phyloP scores from a whole-genome alignment of 2,797 vertebrate genomes.

The Adrianichthys oophorus region DNA sequence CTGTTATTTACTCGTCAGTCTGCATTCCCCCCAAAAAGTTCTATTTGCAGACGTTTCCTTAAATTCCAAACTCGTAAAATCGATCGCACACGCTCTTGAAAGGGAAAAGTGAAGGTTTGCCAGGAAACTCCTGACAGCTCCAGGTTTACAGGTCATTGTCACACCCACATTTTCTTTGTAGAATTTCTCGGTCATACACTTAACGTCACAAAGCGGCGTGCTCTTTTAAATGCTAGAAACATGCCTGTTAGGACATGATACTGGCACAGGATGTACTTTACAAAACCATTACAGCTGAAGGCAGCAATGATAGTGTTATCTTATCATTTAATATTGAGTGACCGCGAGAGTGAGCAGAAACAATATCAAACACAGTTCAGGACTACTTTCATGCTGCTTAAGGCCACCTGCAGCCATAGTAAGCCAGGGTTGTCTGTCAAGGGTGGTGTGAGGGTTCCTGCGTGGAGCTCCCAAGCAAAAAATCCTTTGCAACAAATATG shows the following conservation, averaged over 20 bases:
- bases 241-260: constrained; percentile 46
- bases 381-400: constrained; percentile 26
- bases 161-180: constrained; percentile 27
- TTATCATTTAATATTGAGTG: background rate
- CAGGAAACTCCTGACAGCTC: constrained; percentile 35
- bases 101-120: background rate
- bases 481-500: constrained; percentile 4
- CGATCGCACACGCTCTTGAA: constrained; percentile 5
- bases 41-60: constrained; percentile 3
- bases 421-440: constrained; percentile 15
- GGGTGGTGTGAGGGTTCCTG: constrained; percentile 18
- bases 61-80: constrained; percentile 24
- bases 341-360: constrained; percentile 1
- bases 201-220: too few species aligned
- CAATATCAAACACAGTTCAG: background rate
- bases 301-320: background rate
- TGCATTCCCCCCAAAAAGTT: constrained; percentile 68
- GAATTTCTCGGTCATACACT: background rate
- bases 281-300: constrained; percentile 23
- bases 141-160: constrained; percentile 33
- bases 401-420: constrained; percentile 21
- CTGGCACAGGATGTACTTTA: background rate
- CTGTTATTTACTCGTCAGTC: constrained; percentile 70
- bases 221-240: constrained; percentile 1
- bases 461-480: constrained; percentile 9